Evolutionary conservation across 2,797 vertebrate species (phyloP), one percentile per base, ranked within the genome.

Genomic region (Hafferia zeledoni): DNA sequence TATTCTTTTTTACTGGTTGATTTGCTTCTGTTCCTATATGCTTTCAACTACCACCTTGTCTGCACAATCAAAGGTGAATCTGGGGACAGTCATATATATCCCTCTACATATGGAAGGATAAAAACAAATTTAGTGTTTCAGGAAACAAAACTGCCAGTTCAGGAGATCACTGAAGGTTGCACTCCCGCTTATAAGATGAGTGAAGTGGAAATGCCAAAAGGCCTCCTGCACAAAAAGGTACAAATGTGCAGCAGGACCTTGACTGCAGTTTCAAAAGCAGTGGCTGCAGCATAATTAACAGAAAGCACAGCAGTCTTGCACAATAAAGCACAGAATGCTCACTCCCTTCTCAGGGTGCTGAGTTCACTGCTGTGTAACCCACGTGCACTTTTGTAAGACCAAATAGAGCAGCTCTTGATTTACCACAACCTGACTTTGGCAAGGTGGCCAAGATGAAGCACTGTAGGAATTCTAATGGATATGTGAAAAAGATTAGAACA

Each of bases 201-300:
- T 83, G 83, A 94, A 89, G 83, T 75, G 82, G 79, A 95, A 97
- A 93, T 65, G 82, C 46, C 53, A 65, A 77, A 95, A 95, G 46
- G 65, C 46, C 31, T 89, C 50, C 57, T 33, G 46, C 39, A 59
- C 57, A 70, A 52, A 85, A 80, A 78, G 46, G 69, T 69, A 89
- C 47, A 78, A 87, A 92, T 17, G 46, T 86, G 76, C 71, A 86
- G 84, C 61, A 92, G 50, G 55, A 88, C 63, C 55, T 72, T 78
- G 53, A 75, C 1, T 55, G 57, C 18, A 28, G 50, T 64, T 89
- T 94, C 68, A 65, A 91, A 94, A 94, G 60, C 59, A 68, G 61
- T 23, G 41, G 39, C 61, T 65, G 25, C 4, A 80, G n/a, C 35
- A 55, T 35, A 92, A 89, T 85, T 90, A 94, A 80, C 49, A 90